Evolutionary conservation across 2,888 invertebrate species (phyloP).

Genomic region (Chouioia cunea): DNA sequence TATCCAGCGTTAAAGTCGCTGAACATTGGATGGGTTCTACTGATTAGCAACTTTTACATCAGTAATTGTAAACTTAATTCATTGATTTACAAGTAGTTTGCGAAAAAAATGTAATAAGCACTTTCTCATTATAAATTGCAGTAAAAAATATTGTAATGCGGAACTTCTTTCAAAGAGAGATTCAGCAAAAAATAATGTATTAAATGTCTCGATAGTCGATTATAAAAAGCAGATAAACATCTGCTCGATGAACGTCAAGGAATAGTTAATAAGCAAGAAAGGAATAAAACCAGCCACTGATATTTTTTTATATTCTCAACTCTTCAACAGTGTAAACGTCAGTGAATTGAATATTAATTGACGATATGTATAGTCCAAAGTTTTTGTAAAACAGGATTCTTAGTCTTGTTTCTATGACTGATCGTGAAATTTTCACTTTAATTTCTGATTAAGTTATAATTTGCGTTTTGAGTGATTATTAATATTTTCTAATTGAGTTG

Average conservation of each 20-base stretch:
- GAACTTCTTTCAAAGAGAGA: not conserved
- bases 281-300: not conserved
- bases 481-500: no score
- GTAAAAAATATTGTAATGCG: slow-evolving; percentile 25
- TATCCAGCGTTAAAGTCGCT: not conserved
- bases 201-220: not conserved
- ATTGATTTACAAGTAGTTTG: no score
- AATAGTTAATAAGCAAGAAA: slow-evolving; percentile 27
- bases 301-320: slow-evolving; percentile 13
- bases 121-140: not conserved
- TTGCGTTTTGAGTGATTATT: no score
- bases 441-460: no score
- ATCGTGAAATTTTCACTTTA: no score
- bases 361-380: no score
- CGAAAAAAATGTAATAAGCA: not conserved
- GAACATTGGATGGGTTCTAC: not conserved
- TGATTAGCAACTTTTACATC: no score
- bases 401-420: no score
- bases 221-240: slow-evolving; percentile 30
- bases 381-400: no score
- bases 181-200: slow-evolving; percentile 5
- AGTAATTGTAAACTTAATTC: no score
- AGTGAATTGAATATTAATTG: slow-evolving; percentile 24
- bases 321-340: slow-evolving; percentile 13
- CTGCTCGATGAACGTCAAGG: slow-evolving; percentile 23